A percentile compares a stretch with the other conserved stretches of the same genome.
Conservation (phyloP, 1,140 invertebrate genomes). For the Penaeus japonicus region DNA sequence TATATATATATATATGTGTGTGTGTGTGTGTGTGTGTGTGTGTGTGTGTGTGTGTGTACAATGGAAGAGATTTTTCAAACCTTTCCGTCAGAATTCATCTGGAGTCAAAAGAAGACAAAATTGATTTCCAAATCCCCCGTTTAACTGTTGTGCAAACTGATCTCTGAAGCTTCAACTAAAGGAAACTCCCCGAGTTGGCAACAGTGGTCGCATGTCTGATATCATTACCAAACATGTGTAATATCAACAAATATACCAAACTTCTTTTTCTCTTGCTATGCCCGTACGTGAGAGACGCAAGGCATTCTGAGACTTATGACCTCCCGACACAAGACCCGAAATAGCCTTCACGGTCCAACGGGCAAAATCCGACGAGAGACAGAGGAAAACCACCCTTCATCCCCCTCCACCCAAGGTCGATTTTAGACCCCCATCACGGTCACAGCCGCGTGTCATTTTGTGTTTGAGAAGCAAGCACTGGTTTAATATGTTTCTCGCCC, state of each 20-base stretch:
- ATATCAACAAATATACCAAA: not conserved
- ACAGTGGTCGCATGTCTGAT: not conserved
- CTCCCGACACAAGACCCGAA: too few species aligned
- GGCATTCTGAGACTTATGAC: too few species aligned
- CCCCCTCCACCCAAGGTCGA: not conserved
- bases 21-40: too few species aligned
- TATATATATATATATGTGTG: too few species aligned
- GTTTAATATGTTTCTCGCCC: conserved; percentile 29
- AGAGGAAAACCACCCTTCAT: not conserved
- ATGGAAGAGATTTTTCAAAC: too few species aligned
- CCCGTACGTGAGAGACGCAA: too few species aligned
- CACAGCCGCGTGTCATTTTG: conserved; percentile 15
- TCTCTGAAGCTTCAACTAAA: not conserved
- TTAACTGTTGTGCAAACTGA: too few species aligned
- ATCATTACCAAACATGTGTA: not conserved
- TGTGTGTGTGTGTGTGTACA: too few species aligned
- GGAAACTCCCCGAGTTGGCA: not conserved
- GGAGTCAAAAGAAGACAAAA: too few species aligned
- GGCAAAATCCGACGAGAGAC: not conserved
- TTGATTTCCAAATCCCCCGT: too few species aligned
- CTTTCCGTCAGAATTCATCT: too few species aligned
- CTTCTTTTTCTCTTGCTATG: not conserved
- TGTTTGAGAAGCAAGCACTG: conserved; percentile 27
- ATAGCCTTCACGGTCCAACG: not conserved
- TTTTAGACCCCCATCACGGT: not conserved